phyloP scores from a whole-genome alignment of 2,888 invertebrate genomes.

The Catotricha subobsoleta region DNA sequence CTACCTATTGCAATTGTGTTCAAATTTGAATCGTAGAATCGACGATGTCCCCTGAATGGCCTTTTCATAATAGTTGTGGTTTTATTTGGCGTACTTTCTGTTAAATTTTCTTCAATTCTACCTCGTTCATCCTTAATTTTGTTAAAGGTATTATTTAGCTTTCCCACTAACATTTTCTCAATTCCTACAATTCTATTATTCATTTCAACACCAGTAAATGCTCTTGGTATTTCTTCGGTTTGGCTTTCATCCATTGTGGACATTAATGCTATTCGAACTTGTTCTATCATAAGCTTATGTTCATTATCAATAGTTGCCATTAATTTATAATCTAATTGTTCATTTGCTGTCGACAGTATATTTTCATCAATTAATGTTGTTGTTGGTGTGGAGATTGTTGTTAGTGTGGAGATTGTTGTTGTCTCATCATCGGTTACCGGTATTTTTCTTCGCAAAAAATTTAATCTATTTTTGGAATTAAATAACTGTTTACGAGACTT shows the following conservation, averaged over 20 bases:
- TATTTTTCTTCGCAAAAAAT: background rate
- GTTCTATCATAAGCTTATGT: conserved; percentile 5
- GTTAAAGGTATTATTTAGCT: background rate
- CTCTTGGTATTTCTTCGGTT: background rate
- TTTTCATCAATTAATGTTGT: too few relatives aligned
- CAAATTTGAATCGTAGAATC: too few relatives aligned
- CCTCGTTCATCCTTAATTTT: background rate
- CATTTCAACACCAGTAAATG: background rate
- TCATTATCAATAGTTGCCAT: conserved; percentile 2
- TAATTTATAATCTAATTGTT: too few relatives aligned
- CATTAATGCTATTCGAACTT: background rate
- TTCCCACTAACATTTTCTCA: background rate
- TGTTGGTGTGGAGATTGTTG: background rate
- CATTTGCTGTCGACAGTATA: too few relatives aligned
- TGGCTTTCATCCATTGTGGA: too few relatives aligned
- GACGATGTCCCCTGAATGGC: too few relatives aligned
- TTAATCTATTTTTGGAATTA: background rate
- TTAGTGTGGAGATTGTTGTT: background rate
- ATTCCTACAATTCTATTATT: background rate
- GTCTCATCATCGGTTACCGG: background rate
- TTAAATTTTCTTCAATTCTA: too few relatives aligned
- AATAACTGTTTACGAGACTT: background rate
- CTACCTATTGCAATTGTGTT: too few relatives aligned
- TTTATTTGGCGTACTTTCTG: too few relatives aligned
- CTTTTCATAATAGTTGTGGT: too few relatives aligned